Percentiles rank a stretch among this genome's conserved stretches.
Conservation (phyloP, 2,797 vertebrate genomes). For the Gallinago nigripennis region DNA sequence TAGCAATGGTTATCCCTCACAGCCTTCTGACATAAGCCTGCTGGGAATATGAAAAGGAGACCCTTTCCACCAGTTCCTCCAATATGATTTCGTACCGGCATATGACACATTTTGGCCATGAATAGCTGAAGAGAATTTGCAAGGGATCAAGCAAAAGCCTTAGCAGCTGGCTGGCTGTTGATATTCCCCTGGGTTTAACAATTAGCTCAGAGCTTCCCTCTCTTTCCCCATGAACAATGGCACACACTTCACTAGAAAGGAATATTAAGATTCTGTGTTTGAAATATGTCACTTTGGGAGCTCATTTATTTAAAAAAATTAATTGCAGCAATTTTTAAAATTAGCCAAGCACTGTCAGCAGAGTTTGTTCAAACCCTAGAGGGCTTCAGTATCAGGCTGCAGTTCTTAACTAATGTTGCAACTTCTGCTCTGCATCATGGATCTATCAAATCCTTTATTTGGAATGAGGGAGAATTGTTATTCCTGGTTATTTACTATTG, state of each 20-base stretch:
- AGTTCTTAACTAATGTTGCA: slow-evolving; percentile 45
- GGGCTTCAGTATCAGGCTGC: slow-evolving; percentile 52
- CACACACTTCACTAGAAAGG: slow-evolving; percentile 32
- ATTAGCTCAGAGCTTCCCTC: slow-evolving; percentile 26
- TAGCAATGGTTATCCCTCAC: slow-evolving; percentile 79
- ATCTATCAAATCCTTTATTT: slow-evolving; percentile 53
- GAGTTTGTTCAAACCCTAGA: slow-evolving; percentile 51
- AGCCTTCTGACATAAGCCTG: slow-evolving; percentile 67
- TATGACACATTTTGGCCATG: slow-evolving; percentile 39
- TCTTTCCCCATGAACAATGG: slow-evolving; percentile 26
- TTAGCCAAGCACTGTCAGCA: slow-evolving; percentile 62
- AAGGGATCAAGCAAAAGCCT: slow-evolving; percentile 45
- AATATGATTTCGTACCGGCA: slow-evolving; percentile 1
- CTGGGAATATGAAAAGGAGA: slow-evolving; percentile 39
- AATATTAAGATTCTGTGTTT: slow-evolving; percentile 65
- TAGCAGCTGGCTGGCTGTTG: background rate
- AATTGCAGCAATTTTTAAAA: slow-evolving; percentile 63
- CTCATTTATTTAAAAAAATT: slow-evolving; percentile 63
- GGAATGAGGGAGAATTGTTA: slow-evolving; percentile 31
- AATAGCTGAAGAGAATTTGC: slow-evolving; percentile 63
- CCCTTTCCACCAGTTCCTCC: slow-evolving; percentile 43
- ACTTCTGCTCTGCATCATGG: slow-evolving; percentile 36
- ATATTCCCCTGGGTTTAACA: slow-evolving; percentile 14
- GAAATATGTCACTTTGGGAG: slow-evolving; percentile 68
- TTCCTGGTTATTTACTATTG: background rate